Conservation (phyloP, 2,888 invertebrate species). For the Eristalinus sepulchralis region DNA sequence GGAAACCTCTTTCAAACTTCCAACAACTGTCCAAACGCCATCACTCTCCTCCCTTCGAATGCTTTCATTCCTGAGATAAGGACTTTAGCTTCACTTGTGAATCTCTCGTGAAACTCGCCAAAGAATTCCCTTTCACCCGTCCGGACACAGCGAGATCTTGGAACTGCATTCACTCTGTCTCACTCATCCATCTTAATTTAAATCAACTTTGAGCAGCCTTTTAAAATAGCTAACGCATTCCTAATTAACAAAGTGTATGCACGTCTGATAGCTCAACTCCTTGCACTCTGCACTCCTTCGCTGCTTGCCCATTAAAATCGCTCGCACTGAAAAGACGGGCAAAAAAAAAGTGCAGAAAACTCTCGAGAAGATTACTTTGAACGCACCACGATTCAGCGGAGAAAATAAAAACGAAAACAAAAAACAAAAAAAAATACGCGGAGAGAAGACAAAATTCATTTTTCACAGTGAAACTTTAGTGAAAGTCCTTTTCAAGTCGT, state of each 20-base stretch:
- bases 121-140: background rate
- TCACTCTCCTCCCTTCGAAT: background rate
- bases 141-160: background rate
- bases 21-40: background rate
- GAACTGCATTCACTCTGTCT: background rate
- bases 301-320: constrained; percentile 32
- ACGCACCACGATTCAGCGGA: background rate
- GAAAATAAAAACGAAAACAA: background rate
- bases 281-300: background rate
- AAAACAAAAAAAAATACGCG: background rate
- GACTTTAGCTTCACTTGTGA: background rate
- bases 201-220: background rate
- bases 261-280: constrained; percentile 23
- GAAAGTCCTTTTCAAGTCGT: constrained; percentile 24
- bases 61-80: background rate
- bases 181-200: background rate
- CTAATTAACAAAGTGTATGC: constrained; percentile 50
- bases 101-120: background rate
- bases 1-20: background rate
- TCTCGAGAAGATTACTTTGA: constrained; percentile 22
- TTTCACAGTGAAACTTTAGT: constrained; percentile 33
- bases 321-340: background rate
- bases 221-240: constrained; percentile 28
- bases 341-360: background rate
- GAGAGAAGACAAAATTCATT: constrained; percentile 5